phyloP scores from a whole-genome alignment of 2,113 vertebrate genomes.

The Chionodraco myersi region DNA sequence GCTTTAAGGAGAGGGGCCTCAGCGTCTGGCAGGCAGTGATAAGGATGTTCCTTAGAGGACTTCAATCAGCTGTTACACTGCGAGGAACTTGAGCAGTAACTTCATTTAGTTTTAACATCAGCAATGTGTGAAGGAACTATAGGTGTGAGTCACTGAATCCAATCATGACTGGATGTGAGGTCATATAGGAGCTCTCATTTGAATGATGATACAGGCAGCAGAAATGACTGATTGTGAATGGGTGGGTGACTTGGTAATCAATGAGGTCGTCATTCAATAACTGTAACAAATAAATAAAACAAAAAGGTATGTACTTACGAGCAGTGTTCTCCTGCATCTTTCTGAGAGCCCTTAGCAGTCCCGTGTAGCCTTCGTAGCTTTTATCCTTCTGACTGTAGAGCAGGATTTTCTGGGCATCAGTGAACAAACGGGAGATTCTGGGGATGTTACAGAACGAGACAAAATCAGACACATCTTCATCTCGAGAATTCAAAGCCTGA shows the following conservation, averaged over 20 bases:
- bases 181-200: conserved; percentile 2
- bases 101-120: not conserved
- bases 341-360: conserved; percentile 82
- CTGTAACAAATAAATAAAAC: not conserved
- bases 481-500: not conserved
- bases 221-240: not conserved
- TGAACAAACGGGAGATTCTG: conserved; percentile 85
- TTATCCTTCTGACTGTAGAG: conserved; percentile 93
- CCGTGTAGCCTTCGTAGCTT: conserved; percentile 85
- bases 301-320: conserved; percentile 80
- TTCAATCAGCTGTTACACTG: conserved; percentile 2
- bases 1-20: conserved; percentile 12
- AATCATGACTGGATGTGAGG: not conserved
- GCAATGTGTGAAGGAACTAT: conserved; percentile 9
- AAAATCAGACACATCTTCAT: not conserved
- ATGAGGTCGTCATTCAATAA: not conserved
- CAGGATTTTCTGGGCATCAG: conserved; percentile 91
- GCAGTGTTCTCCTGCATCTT: conserved; percentile 86
- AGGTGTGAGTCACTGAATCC: conserved; percentile 4
- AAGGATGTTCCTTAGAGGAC: conserved; percentile 3
- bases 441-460: not conserved
- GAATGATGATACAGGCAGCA: not conserved
- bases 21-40: conserved; percentile 39
- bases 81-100: not conserved
- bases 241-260: conserved; percentile 3